Evolutionary conservation across 2,888 invertebrate genomes (phyloP).

Genomic region (Cepaea hortensis): DNA sequence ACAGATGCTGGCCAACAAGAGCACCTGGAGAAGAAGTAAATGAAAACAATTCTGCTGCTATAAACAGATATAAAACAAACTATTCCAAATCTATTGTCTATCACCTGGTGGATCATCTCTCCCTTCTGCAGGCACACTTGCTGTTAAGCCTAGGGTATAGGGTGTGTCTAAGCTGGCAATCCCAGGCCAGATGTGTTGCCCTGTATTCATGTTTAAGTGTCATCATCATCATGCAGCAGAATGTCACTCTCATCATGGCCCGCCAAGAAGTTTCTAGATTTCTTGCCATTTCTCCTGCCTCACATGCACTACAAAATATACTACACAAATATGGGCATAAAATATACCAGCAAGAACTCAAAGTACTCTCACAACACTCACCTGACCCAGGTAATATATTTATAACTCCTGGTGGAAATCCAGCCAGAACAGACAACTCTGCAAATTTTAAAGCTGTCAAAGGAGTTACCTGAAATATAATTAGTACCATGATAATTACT

Average conservation of each 20-base stretch:
- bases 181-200: no score
- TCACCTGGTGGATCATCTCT: no score
- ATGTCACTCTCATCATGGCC: no score
- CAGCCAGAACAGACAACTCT: constrained; percentile 91
- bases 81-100: neutral
- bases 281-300: no score
- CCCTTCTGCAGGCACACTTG: no score
- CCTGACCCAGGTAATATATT: constrained; percentile 92
- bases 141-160: no score
- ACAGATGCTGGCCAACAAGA: constrained; percentile 89
- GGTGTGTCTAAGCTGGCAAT: no score
- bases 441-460: constrained; percentile 96
- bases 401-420: constrained; percentile 94
- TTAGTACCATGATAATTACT: no score
- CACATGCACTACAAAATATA: neutral
- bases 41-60: neutral
- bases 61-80: neutral
- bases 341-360: no score
- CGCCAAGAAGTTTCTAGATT: no score
- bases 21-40: constrained; percentile 79
- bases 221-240: no score
- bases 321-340: neutral
- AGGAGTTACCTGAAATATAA: constrained; percentile 83
- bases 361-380: constrained; percentile 60
- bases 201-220: no score